These are phyloP conservation scores for Trachops cirrhosus DNA, from an alignment of 2,797 vertebrate genomes.

Conservation along the genomic window DNA sequence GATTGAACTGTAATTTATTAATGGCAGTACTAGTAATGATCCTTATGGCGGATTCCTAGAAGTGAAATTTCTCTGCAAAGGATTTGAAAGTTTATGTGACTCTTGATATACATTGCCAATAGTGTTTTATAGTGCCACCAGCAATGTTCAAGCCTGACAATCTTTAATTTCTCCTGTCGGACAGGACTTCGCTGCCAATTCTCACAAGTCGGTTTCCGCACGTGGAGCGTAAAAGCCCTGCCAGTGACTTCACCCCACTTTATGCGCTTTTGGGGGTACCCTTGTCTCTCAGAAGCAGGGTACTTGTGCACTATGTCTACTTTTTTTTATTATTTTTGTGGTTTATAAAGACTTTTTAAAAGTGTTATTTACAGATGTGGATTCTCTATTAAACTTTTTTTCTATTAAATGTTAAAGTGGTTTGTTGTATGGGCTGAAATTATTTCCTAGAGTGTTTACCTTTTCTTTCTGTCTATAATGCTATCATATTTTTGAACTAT, in stretches of 20 bases:
- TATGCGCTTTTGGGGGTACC: neutral
- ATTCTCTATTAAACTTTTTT: constrained; percentile 15
- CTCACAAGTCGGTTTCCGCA: neutral
- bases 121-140: neutral
- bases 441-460: neutral
- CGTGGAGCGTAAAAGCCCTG: neutral
- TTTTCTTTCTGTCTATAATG: constrained; percentile 12
- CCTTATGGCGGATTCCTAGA: constrained; percentile 16
- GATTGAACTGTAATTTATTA: neutral
- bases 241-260: neutral
- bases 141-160: neutral
- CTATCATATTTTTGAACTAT: constrained; percentile 27
- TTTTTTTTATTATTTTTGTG: neutral
- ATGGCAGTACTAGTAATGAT: neutral
- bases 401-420: neutral
- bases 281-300: neutral
- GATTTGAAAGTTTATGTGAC: constrained; percentile 15
- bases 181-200: neutral
- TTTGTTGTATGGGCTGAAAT: neutral
- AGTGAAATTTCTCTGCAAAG: constrained; percentile 37
- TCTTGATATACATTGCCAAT: neutral
- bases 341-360: neutral
- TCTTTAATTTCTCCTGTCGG: constrained; percentile 1
- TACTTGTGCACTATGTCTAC: neutral
- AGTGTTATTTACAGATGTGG: neutral